phyloP scores from a whole-genome alignment of 2,113 vertebrate genomes.

The Actenoides hombroni region DNA sequence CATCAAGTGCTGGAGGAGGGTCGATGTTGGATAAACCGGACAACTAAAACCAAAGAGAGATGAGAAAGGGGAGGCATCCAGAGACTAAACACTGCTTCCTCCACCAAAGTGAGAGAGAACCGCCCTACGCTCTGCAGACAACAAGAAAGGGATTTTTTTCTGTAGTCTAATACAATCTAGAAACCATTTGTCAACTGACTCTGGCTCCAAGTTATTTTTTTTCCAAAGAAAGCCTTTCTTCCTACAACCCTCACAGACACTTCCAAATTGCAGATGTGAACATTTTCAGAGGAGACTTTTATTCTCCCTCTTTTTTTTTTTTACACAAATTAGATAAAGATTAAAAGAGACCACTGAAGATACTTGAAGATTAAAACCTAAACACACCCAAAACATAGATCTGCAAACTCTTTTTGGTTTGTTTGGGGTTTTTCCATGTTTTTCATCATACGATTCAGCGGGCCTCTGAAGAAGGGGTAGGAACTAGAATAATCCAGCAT shows the following conservation, averaged over 20 bases:
- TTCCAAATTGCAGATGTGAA: neutral
- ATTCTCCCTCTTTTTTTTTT: neutral
- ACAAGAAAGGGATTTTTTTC: neutral
- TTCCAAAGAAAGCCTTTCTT: neutral
- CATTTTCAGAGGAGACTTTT: neutral
- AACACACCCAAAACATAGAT: neutral
- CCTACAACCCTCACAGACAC: neutral
- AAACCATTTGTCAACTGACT: neutral
- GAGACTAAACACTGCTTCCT: neutral
- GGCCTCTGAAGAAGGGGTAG: neutral
- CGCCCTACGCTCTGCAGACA: neutral
- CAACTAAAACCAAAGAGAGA: neutral
- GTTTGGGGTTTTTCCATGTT: fast-evolving
- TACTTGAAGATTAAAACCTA: neutral
- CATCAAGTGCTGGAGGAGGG: neutral
- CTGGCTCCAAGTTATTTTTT: neutral
- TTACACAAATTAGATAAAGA: neutral
- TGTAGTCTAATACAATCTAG: neutral
- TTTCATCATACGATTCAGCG: neutral
- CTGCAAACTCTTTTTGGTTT: neutral
- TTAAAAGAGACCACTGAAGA: neutral
- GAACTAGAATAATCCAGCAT: neutral
- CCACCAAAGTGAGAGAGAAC: neutral
- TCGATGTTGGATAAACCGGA: neutral
- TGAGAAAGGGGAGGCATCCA: neutral